Evolutionary conservation across 1,140 invertebrate genomes (phyloP), one percentile per base, ranked within the genome.

Genomic region (Musca vetustissima): DNA sequence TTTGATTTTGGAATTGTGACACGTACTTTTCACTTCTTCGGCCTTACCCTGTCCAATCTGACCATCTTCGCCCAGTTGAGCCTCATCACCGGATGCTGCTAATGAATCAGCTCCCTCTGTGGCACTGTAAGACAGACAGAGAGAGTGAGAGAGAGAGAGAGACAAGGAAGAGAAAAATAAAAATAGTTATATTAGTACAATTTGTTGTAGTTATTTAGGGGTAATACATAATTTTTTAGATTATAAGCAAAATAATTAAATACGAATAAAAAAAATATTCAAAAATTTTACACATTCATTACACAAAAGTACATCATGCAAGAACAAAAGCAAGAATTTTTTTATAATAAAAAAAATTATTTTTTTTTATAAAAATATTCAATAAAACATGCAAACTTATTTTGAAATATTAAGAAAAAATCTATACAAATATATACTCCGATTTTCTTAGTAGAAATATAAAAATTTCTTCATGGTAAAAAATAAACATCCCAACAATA

Each of bases 101-200:
- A 90, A 88, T 79, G 92, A 93, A 80, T 95, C 93, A 17, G 92
- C 92, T 69, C 92, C 92, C 57, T 92, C 92, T 72, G 93, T 95
- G 67, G 92, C 92, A 85, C 92, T 94, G 85, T 72, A 61, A 73
- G 36, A 28, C 47, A 67, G 43, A 67, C 52, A 7, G 22, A n/a
- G 24, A 15, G 28, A 43, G 19, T 22, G 57, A 7, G 25, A n/a
- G 32, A 15, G 28, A 43, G 11, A 21, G 64, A 19, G 17, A 22
- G 25, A 53, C 52, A 53, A n/a, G 21, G 3, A 61, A 57, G 25
- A 36, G 15, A 55, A 47, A 66, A 68, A 15, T 43, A 22, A n/a
- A 49, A 50, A 32, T 50, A 48, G 61, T 48, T 14, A 36, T 43
- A 22, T 28, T 64, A 28, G 15, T 59, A n/a, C n/a, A n/a, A n/a